Percentiles rank a stretch among this genome's conserved stretches.
These are phyloP conservation scores for Clupea harengus DNA, from an alignment of 2,113 vertebrate genomes.

Conservation along the genomic window DNA sequence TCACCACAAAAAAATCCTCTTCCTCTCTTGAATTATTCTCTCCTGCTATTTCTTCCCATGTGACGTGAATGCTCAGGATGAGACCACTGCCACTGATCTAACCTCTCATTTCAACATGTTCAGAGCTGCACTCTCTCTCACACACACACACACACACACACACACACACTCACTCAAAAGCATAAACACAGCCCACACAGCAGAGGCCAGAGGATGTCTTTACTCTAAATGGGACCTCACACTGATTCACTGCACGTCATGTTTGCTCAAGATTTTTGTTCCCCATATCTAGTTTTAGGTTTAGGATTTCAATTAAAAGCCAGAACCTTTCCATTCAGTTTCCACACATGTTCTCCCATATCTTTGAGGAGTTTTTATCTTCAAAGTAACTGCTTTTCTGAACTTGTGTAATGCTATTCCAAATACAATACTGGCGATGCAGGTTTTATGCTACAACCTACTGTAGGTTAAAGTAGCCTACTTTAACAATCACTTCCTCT, in stretches of 20 bases:
- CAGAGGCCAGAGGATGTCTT: neutral
- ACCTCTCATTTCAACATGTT: slow-evolving; percentile 8
- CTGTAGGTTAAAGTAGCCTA: too few species aligned
- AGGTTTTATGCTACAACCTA: too few species aligned
- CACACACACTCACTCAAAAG: neutral
- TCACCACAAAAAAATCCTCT: neutral
- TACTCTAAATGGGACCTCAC: neutral
- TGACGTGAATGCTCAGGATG: neutral
- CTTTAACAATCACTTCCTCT: too few species aligned
- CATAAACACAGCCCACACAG: neutral
- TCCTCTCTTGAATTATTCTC: neutral
- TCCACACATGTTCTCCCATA: neutral
- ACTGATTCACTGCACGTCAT: neutral
- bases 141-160: neutral
- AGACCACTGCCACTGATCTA: neutral
- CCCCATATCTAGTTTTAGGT: neutral
- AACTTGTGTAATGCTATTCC: too few species aligned
- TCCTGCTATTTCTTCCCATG: neutral
- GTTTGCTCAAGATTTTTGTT: neutral
- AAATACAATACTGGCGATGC: too few species aligned
- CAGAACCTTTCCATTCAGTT: neutral
- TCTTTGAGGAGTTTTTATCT: too few species aligned
- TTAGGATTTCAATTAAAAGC: neutral
- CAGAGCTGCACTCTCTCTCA: neutral
- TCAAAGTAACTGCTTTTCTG: too few species aligned